Evolutionary conservation across 2,113 vertebrate species (phyloP), one percentile per base, ranked within the genome.

Genomic region (Myiagra hebetior): DNA sequence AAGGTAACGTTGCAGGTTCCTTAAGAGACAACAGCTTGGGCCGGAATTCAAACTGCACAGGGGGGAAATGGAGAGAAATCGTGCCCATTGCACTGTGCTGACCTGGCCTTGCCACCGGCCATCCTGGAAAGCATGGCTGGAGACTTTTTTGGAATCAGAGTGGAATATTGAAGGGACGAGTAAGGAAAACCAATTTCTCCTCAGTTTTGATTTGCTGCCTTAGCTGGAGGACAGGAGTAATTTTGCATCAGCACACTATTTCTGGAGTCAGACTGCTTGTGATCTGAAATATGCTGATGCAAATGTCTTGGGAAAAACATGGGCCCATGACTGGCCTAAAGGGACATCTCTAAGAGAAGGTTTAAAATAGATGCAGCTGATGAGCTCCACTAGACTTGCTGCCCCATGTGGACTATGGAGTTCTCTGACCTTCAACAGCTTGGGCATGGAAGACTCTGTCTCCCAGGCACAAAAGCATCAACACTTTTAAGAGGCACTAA

Each of bases 281-380:
- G 60, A 9, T 41, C 13, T n/a, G 12, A 81, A 59, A 89, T 15
- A 44, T 89, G 87, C 87, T 89, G 68, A 56, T 56, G 55, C 46
- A 47, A 47, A 87, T 49, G 49, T 82, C 69, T 60, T 46, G 44
- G 42, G 15, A 21, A 33, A 46, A 74, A 82, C 77, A 82, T 30
- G 37, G 60, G 44, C 42, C 76, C 81, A 57, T 62, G 67, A 75
- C 2, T 53, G 67, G 42, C 52, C 23, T 67, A 63, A 93, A 72
- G n/a, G 6, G 72, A 30, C 15, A 70, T 44, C 17, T 56, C 49
- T 44, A 44, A 70, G n/a, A 67, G 62, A 62, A 67, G 30, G 62
- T 79, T 86, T 91, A 91, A 96, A 96, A 95, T 87, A 92, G 68
- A 37, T 86, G 63, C 57, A 83, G 72, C 53, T 89, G 85, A 76